These are phyloP conservation scores for Andrena haemorrhoa DNA, from an alignment of 2,888 invertebrate species.

Conservation along the genomic window DNA sequence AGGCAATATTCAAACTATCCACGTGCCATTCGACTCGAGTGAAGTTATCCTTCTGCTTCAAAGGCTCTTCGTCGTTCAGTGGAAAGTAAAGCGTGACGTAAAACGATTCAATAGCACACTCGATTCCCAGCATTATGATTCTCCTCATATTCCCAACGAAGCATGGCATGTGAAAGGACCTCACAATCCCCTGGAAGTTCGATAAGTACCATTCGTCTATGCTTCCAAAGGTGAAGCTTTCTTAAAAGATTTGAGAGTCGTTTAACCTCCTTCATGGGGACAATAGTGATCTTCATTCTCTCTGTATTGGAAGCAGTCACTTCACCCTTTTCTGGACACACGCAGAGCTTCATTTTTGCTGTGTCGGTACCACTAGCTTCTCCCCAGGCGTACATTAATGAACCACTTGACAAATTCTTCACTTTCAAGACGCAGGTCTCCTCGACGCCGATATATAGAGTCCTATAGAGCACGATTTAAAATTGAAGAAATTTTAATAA, in stretches of 20 bases:
- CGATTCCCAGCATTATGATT: conserved; percentile 78
- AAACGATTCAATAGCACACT: conserved; percentile 81
- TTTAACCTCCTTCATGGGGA: conserved; percentile 74
- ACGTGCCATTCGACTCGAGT: conserved; percentile 73
- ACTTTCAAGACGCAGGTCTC: conserved; percentile 74
- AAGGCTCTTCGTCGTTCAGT: conserved; percentile 57
- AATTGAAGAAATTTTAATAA: neutral
- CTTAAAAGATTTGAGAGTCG: neutral
- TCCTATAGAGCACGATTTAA: conserved; percentile 32
- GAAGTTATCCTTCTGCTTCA: conserved; percentile 61
- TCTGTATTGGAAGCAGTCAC: conserved; percentile 67
- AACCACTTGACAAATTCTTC: conserved; percentile 74
- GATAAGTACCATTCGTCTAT: neutral
- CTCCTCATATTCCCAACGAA: conserved; percentile 77
- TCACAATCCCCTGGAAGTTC: conserved; percentile 79
- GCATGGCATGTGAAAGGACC: conserved; percentile 82
- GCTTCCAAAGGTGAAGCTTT: neutral
- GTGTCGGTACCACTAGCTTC: conserved; percentile 77
- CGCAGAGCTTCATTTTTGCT: conserved; percentile 74
- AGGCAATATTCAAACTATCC: conserved; percentile 38
- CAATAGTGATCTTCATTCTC: conserved; percentile 72
- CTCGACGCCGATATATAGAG: conserved; percentile 76
- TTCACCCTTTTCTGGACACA: conserved; percentile 77
- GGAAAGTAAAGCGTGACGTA: conserved; percentile 82
- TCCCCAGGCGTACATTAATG: conserved; percentile 68